Percentiles rank a stretch among this genome's conserved stretches.
Evolutionary conservation across 2,888 invertebrate genomes (phyloP).

Genomic region (Linnaemya tessellans): DNA sequence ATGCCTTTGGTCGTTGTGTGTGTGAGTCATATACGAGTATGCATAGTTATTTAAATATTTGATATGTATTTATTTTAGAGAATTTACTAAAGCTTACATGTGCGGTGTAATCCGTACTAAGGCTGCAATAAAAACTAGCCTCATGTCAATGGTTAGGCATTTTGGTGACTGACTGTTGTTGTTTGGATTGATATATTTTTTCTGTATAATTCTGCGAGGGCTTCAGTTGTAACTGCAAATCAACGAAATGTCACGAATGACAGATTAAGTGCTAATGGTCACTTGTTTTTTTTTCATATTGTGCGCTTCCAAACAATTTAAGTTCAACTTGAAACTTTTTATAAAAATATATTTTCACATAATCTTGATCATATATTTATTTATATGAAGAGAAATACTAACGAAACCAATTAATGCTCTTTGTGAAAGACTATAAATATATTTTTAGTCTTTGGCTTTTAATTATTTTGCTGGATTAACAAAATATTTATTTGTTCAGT

Average conservation of each 20-base stretch:
- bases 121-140: constrained; percentile 41
- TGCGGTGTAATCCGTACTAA: constrained; percentile 46
- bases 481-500: too few species aligned
- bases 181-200: constrained; percentile 16
- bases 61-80: constrained; percentile 46
- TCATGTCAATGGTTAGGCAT: constrained; percentile 40
- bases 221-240: constrained; percentile 50
- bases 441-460: too few species aligned
- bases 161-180: constrained; percentile 23
- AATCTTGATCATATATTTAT: neutral
- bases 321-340: neutral
- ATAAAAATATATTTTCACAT: neutral
- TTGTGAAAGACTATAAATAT: too few species aligned
- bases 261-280: constrained; percentile 62
- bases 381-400: neutral
- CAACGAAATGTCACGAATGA: constrained; percentile 63
- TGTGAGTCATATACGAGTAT: too few species aligned
- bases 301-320: neutral
- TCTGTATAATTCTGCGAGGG: constrained; percentile 18
- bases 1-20: constrained; percentile 11
- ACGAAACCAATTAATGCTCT: neutral
- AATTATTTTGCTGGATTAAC: too few species aligned
- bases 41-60: neutral
- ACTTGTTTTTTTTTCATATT: constrained; percentile 36
- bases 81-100: constrained; percentile 55